Percentiles rank a stretch among this genome's conserved stretches.
Conservation (phyloP, 1,140 invertebrate genomes). For the Battus philenor region DNA sequence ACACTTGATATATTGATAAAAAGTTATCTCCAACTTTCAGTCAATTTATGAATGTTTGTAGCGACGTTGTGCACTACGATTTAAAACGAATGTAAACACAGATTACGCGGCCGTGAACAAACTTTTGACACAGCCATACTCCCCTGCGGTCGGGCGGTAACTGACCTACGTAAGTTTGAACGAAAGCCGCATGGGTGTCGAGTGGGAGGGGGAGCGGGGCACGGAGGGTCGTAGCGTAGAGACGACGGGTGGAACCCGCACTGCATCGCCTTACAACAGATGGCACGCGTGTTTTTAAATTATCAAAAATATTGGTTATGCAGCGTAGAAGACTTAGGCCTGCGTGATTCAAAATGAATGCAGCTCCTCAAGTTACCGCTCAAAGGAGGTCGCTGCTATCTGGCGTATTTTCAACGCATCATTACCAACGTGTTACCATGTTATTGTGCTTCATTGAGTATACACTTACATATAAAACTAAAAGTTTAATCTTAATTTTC, state of each 20-base stretch:
- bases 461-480: neutral
- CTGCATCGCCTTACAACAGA: constrained; percentile 72
- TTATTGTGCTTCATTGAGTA: constrained; percentile 1
- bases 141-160: constrained; percentile 74
- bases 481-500: neutral
- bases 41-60: constrained; percentile 46
- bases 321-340: constrained; percentile 60
- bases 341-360: constrained; percentile 64
- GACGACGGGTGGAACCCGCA: constrained; percentile 61
- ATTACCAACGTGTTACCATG: neutral
- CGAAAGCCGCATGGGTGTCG: constrained; percentile 71
- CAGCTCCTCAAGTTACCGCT: constrained; percentile 59
- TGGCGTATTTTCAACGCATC: constrained; percentile 26
- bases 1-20: constrained; percentile 38
- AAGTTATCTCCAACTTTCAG: constrained; percentile 51
- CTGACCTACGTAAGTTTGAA: constrained; percentile 77
- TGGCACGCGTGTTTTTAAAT: constrained; percentile 71
- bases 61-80: constrained; percentile 45
- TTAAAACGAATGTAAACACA: constrained; percentile 70
- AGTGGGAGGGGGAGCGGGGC: constrained; percentile 42
- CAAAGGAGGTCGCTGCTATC: constrained; percentile 59
- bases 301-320: constrained; percentile 69
- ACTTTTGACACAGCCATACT: constrained; percentile 73
- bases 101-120: constrained; percentile 64
- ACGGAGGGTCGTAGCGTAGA: constrained; percentile 41